Conservation (phyloP, 2,888 invertebrate genomes). For the Microplitis deprimator region DNA sequence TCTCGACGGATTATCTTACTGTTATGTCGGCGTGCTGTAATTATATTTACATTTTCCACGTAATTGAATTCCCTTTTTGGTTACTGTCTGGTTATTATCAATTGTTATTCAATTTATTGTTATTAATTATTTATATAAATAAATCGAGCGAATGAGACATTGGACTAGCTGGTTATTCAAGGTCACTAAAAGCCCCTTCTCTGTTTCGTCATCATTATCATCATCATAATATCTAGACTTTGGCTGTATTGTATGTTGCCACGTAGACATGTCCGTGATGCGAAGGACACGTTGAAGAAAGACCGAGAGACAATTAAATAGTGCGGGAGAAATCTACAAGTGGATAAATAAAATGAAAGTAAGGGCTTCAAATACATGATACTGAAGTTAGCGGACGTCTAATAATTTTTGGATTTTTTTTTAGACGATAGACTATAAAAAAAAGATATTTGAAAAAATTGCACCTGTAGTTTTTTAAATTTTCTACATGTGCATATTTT, state of each 20-base stretch:
- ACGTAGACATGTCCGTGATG: conserved; percentile 18
- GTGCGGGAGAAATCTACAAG: conserved; percentile 5
- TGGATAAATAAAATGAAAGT: background rate
- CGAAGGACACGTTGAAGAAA: conserved; percentile 24
- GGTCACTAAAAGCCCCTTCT: background rate
- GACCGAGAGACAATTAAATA: conserved; percentile 20
- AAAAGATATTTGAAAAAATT: too few relatives aligned
- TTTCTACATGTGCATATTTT: too few relatives aligned
- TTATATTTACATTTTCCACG: conserved; percentile 68
- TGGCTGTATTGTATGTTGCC: background rate
- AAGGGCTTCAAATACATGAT: too few relatives aligned
- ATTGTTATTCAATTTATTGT: conserved; percentile 9
- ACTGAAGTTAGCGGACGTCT: too few relatives aligned
- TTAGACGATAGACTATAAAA: too few relatives aligned
- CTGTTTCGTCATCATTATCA: background rate
- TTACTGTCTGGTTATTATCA: background rate
- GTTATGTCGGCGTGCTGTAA: conserved; percentile 68
- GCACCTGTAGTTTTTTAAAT: too few relatives aligned
- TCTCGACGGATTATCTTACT: conserved; percentile 68
- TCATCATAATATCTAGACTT: background rate
- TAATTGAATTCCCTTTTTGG: conserved; percentile 59
- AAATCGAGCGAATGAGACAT: background rate
- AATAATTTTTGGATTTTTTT: too few relatives aligned
- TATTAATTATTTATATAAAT: background rate
- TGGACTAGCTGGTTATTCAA: background rate